A percentile compares a stretch with the other conserved stretches of the same genome.
Evolutionary conservation across 2,888 invertebrate genomes (phyloP).

Genomic region (Mesochorus sp.): DNA sequence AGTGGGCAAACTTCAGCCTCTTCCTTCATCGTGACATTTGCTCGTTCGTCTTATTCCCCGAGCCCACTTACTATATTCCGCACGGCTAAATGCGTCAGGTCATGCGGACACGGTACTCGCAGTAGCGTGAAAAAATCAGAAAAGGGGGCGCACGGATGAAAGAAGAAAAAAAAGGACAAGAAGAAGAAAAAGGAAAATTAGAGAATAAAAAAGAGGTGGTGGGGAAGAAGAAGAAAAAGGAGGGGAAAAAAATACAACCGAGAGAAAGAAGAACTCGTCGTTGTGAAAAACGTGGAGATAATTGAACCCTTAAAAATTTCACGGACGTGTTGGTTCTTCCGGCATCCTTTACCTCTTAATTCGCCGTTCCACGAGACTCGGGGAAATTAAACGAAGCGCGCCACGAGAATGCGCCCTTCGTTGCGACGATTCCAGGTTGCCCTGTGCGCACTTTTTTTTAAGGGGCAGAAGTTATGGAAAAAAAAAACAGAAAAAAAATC

Average conservation of each 20-base stretch:
- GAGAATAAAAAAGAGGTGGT: too few relatives aligned
- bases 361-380: constrained; percentile 40
- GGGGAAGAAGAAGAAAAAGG: constrained; percentile 8
- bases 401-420: constrained; percentile 43
- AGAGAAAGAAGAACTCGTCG: constrained; percentile 3
- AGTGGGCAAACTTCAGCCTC: constrained; percentile 37
- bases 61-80: constrained; percentile 38
- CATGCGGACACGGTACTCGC: constrained; percentile 17
- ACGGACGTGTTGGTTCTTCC: constrained; percentile 62
- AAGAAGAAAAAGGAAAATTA: constrained; percentile 15
- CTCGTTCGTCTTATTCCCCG: constrained; percentile 47
- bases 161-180: constrained; percentile 12
- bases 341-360: constrained; percentile 43
- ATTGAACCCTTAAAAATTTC: constrained; percentile 70
- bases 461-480: constrained; percentile 1
- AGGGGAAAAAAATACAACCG: constrained; percentile 5
- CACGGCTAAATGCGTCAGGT: constrained; percentile 27
- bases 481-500: constrained; percentile 24
- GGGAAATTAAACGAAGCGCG: constrained; percentile 51
- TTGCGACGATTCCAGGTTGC: constrained; percentile 21
- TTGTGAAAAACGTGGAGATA: constrained; percentile 59
- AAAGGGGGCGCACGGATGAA: constrained; percentile 5
- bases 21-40: constrained; percentile 47
- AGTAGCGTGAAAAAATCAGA: constrained; percentile 31
- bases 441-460: constrained; percentile 9